Evolutionary conservation across 2,797 vertebrate genomes (phyloP).

Genomic region (Enteromius unitaeniatus): DNA sequence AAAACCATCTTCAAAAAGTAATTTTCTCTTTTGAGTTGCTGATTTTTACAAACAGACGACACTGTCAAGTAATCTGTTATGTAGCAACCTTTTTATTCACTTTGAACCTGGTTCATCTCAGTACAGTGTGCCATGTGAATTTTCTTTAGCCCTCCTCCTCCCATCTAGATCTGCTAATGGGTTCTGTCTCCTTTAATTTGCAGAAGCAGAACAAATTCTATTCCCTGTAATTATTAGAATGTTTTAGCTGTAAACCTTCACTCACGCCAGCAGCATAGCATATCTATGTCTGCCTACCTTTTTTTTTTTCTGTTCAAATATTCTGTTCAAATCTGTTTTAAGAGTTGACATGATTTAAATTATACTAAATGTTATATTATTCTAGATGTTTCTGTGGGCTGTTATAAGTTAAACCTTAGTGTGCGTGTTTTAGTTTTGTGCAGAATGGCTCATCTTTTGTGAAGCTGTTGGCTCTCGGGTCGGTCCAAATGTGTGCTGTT

Average conservation of each 20-base stretch:
- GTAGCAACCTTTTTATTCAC: not conserved
- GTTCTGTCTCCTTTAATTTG: not conserved
- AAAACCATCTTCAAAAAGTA: not conserved
- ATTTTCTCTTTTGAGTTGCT: not conserved
- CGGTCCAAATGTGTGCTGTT: constrained; percentile 85
- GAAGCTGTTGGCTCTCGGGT: constrained; percentile 86
- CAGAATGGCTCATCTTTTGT: constrained; percentile 88
- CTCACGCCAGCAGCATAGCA: not conserved
- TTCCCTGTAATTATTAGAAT: not conserved
- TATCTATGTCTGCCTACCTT: not conserved
- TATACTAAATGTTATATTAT: not conserved
- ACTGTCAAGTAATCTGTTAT: not conserved
- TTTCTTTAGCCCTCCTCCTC: not conserved
- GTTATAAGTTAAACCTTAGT: not conserved
- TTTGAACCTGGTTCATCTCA: not conserved
- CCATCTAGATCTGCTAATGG: not conserved
- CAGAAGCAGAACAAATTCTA: not conserved
- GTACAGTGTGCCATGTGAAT: not conserved
- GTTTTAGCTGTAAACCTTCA: not conserved
- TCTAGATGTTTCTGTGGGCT: not conserved
- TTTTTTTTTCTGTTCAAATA: not conserved
- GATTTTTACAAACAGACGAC: not conserved
- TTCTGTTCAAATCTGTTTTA: not conserved
- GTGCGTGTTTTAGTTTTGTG: constrained; percentile 78
- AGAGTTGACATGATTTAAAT: not conserved